Evolutionary conservation across 2,113 vertebrate genomes (phyloP).

Genomic region (Tor tambroides): DNA sequence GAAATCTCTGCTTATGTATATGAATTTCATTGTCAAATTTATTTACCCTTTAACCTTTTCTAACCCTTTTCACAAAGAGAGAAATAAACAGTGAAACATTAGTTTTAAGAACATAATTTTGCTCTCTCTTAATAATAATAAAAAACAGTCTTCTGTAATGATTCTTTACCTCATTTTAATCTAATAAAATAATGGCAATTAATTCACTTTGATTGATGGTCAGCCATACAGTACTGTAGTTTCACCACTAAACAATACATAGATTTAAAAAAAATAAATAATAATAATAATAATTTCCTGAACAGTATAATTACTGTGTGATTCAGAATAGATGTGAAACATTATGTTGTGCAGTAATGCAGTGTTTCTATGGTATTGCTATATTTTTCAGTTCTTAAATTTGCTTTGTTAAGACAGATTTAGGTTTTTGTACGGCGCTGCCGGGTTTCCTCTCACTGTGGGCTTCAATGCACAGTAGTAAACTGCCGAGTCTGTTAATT

Average conservation of each 20-base stretch:
- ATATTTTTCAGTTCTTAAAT: not conserved
- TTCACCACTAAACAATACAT: not conserved
- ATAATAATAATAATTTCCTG: not conserved
- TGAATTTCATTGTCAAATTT: not conserved
- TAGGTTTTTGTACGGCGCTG: conserved; percentile 52
- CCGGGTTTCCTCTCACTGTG: conserved; percentile 32
- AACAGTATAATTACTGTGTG: not conserved
- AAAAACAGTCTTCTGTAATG: not conserved
- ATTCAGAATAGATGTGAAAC: not conserved
- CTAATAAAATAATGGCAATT: not conserved
- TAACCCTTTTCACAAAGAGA: not conserved
- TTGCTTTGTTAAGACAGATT: not conserved
- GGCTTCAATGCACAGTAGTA: conserved; percentile 29
- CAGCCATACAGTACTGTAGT: not conserved
- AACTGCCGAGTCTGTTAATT: conserved; percentile 12
- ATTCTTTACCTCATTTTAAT: not conserved
- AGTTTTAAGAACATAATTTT: not conserved
- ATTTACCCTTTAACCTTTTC: not conserved
- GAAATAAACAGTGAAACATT: not conserved
- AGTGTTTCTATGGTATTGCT: not conserved
- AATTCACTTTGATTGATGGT: not conserved
- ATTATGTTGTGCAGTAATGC: not conserved
- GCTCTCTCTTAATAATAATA: not conserved
- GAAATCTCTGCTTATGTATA: not conserved
- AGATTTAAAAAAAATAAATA: not conserved